Evolutionary conservation across 2,113 vertebrate genomes (phyloP).

Genomic region (Procavia capensis): DNA sequence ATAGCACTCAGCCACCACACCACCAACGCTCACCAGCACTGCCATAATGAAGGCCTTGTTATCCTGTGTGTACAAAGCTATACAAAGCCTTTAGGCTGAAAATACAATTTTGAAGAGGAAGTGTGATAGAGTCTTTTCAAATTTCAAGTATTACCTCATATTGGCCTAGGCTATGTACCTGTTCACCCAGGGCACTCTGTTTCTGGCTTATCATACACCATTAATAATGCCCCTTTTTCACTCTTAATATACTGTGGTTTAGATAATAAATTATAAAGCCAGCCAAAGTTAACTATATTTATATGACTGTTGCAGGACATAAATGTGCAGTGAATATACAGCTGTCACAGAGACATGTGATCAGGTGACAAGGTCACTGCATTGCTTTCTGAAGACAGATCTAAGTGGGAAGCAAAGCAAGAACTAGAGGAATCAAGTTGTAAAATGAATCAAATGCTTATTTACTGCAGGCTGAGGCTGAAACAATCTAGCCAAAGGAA

Average conservation of each 20-base stretch:
- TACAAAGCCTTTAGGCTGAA: neutral
- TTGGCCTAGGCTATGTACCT: neutral
- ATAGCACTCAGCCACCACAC: too few relatives aligned
- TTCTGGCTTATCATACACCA: neutral
- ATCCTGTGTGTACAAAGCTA: neutral
- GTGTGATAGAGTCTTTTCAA: neutral
- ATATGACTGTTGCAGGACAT: neutral
- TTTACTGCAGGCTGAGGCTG: neutral
- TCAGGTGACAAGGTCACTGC: neutral
- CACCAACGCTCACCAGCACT: too few relatives aligned
- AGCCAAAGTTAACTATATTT: neutral
- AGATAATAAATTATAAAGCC: neutral
- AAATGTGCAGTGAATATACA: neutral
- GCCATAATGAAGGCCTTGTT: neutral
- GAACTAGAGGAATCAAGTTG: neutral
- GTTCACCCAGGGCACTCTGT: neutral
- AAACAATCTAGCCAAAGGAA: neutral
- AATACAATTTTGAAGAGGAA: neutral
- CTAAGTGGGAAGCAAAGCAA: neutral
- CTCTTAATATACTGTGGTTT: neutral
- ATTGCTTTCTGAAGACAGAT: constrained; percentile 8
- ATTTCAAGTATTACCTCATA: neutral
- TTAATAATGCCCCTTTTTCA: neutral
- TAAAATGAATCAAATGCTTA: constrained; percentile 37
- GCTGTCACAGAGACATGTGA: neutral